A percentile compares a stretch with the other conserved stretches of the same genome.
phyloP scores from a whole-genome alignment of 2,113 vertebrate genomes.

The Psilopsiagon aymara region DNA sequence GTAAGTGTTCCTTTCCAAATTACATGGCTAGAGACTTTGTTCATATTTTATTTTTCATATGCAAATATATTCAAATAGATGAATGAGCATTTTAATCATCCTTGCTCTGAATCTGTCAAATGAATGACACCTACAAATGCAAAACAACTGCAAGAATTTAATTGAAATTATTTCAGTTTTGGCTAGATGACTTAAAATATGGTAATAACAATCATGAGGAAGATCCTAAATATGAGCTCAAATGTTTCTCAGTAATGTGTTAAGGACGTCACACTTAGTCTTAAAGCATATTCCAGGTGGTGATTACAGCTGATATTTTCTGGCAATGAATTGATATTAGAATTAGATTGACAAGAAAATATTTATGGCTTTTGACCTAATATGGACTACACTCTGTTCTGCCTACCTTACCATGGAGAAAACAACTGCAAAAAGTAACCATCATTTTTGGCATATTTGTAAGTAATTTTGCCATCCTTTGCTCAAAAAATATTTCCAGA shows the following conservation, averaged over 20 bases:
- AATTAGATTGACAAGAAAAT: not conserved
- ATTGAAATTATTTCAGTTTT: not conserved
- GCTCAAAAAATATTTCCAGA: not conserved
- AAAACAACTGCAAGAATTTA: not conserved
- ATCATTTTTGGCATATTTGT: not conserved
- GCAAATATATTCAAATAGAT: not conserved
- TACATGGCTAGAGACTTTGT: not conserved
- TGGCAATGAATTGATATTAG: not conserved
- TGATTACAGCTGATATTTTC: not conserved
- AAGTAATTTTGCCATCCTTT: not conserved
- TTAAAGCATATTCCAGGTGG: not conserved
- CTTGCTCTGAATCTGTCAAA: not conserved
- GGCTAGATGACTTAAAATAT: not conserved
- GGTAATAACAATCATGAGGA: not conserved
- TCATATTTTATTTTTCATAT: not conserved
- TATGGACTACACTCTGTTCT: not conserved
- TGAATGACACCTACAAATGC: not conserved
- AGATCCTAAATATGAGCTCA: not conserved
- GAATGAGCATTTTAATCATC: not conserved
- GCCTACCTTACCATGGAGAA: not conserved
- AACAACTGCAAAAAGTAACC: not conserved
- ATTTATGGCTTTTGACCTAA: slow-evolving; percentile 10
- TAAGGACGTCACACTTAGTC: not conserved
- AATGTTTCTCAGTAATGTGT: not conserved
- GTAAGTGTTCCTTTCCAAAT: not conserved